Evolutionary conservation across 2,888 invertebrate genomes (phyloP).

Genomic region (Eulithis testata): DNA sequence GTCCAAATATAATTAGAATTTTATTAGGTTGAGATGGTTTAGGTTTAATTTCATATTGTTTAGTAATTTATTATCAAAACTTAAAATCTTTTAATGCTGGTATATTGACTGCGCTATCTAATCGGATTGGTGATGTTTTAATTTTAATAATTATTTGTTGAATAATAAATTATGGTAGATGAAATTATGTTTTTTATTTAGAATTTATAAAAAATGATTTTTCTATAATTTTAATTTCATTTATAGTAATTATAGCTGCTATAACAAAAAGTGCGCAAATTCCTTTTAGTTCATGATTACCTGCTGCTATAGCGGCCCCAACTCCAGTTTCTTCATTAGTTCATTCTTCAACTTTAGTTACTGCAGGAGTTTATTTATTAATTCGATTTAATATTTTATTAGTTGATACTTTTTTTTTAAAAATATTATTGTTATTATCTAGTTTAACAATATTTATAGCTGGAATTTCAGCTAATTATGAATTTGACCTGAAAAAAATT

Average conservation of each 20-base stretch:
- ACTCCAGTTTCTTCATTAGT: conserved; percentile 90
- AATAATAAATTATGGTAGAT: conserved; percentile 82
- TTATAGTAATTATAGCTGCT: conserved; percentile 81
- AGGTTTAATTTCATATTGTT: conserved; percentile 88
- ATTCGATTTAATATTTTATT: conserved; percentile 87
- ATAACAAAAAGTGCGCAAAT: conserved; percentile 92
- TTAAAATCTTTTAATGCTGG: conserved; percentile 88
- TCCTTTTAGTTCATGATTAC: conserved; percentile 91
- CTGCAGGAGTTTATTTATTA: conserved; percentile 90
- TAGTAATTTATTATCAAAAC: conserved; percentile 90
- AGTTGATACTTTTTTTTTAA: conserved; percentile 63
- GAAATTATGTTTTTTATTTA: conserved; percentile 83
- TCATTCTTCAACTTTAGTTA: conserved; percentile 92
- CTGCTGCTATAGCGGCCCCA: conserved; percentile 90
- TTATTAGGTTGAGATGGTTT: conserved; percentile 90
- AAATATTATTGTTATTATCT: conserved; percentile 82
- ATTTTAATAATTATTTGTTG: conserved; percentile 86
- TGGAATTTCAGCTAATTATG: conserved; percentile 85
- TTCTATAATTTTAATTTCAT: conserved; percentile 68
- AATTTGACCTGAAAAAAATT: conserved; percentile 90
- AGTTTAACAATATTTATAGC: conserved; percentile 86
- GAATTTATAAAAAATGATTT: conserved; percentile 76
- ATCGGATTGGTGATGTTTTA: conserved; percentile 90
- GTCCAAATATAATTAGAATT: conserved; percentile 88
- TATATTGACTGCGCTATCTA: conserved; percentile 88